phyloP scores from a whole-genome alignment of 30 jellyfish, hydroid and myxozoan species.

The Cassiopea andromeda region DNA sequence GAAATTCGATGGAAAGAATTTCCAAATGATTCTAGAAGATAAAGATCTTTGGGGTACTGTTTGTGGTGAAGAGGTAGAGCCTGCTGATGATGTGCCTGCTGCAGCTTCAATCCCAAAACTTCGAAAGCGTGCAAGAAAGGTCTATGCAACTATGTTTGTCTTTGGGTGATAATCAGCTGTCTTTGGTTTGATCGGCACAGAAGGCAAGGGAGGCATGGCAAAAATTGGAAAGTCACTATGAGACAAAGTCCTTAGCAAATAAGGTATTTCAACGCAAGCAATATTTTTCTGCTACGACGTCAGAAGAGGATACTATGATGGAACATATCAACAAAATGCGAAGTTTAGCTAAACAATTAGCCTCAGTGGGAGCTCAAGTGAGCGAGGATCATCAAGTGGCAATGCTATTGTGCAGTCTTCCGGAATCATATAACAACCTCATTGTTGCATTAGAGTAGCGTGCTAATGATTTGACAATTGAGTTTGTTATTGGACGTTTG shows the following conservation, averaged over 20 bases:
- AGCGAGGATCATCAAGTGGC: not conserved
- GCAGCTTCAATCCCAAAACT: not conserved
- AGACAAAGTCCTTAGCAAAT: constrained; percentile 30
- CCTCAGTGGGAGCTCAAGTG: not conserved
- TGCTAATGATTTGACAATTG: not conserved
- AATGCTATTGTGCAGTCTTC: constrained; percentile 5
- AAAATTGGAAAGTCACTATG: constrained; percentile 39
- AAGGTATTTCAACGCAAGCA: constrained; percentile 15
- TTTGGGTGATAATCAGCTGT: constrained; percentile 36
- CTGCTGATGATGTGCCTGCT: constrained; percentile 10
- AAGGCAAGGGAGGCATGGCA: constrained; percentile 55
- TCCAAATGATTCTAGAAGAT: constrained; percentile 39
- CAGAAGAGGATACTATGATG: constrained; percentile 32
- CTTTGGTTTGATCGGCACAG: constrained; percentile 25
- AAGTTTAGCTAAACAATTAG: constrained; percentile 24
- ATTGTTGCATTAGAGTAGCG: constrained; percentile 4
- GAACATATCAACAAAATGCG: constrained; percentile 8
- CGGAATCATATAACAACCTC: constrained; percentile 6
- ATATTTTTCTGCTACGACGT: constrained; percentile 25
- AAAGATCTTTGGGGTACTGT: constrained; percentile 51
- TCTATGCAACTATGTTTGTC: constrained; percentile 54
- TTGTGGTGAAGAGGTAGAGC: constrained; percentile 48
- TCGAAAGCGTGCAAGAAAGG: constrained; percentile 21
- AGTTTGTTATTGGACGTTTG: not conserved
- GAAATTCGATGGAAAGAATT: not conserved